phyloP scores from a whole-genome alignment of 2,113 vertebrate species.

The Vulpes lagopus region DNA sequence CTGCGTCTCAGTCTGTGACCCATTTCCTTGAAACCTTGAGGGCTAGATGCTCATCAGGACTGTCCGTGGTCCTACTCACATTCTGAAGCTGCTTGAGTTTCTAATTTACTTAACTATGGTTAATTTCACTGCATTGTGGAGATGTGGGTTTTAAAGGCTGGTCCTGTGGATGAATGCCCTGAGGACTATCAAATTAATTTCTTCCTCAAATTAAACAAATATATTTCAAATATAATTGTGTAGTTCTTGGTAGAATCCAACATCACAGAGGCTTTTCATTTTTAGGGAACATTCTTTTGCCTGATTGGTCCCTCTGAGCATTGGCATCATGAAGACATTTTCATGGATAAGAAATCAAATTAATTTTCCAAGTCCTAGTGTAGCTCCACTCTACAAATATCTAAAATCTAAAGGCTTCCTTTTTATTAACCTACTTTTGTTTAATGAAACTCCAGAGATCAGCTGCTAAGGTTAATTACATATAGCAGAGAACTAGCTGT shows the following conservation, averaged over 20 bases:
- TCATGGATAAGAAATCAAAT: slow-evolving; percentile 74
- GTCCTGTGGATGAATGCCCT: neutral
- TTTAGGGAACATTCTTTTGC: slow-evolving; percentile 55
- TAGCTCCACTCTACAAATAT: slow-evolving; percentile 59
- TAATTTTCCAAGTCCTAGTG: slow-evolving; percentile 64
- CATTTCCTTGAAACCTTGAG: neutral
- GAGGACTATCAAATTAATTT: slow-evolving; percentile 68
- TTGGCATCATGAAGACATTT: slow-evolving; percentile 52
- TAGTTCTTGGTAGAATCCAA: slow-evolving; percentile 41
- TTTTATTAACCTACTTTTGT: slow-evolving; percentile 80
- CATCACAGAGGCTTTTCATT: slow-evolving; percentile 35
- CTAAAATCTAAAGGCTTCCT: slow-evolving; percentile 73
- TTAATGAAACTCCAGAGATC: slow-evolving; percentile 71
- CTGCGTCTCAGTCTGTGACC: neutral
- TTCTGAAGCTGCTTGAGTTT: slow-evolving; percentile 34
- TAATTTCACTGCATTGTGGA: slow-evolving; percentile 58
- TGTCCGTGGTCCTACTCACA: neutral
- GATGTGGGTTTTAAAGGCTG: slow-evolving; percentile 60
- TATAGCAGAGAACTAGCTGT: neutral
- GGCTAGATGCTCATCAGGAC: neutral
- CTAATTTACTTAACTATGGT: slow-evolving; percentile 10
- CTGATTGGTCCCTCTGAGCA: slow-evolving; percentile 48
- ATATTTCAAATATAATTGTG: slow-evolving; percentile 48
- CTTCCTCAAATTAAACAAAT: slow-evolving; percentile 64
- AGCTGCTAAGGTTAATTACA: slow-evolving; percentile 73